Conservation (phyloP, 2,888 invertebrate species). For the Petrolisthes manimaculis region DNA sequence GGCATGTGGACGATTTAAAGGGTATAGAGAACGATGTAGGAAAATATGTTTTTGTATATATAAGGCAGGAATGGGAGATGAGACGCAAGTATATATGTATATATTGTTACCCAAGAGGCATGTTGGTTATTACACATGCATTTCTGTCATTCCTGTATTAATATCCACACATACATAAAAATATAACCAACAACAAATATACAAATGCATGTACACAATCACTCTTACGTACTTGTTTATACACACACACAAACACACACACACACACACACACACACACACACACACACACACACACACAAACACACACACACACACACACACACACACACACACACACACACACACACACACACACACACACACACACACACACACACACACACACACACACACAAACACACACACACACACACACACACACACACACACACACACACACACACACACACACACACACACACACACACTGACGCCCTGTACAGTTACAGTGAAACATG, state of each 20-base stretch:
- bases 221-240: background rate
- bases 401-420: background rate
- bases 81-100: too few species aligned
- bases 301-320: conserved; percentile 17
- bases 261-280: conserved; percentile 14
- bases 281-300: conserved; percentile 22
- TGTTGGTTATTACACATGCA: too few species aligned
- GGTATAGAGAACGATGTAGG: too few species aligned
- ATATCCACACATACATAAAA: too few species aligned
- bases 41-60: too few species aligned
- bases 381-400: background rate
- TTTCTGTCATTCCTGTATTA: too few species aligned
- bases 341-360: background rate
- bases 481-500: too few species aligned
- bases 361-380: conserved; percentile 8
- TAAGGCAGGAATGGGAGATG: too few species aligned
- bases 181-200: background rate
- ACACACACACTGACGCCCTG: too few species aligned
- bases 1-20: too few species aligned
- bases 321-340: conserved; percentile 10
- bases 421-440: conserved; percentile 20
- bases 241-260: too few species aligned
- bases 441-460: conserved; percentile 6
- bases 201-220: background rate
- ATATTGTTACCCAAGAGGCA: too few species aligned